Conservation (phyloP, 2,888 invertebrate genomes). For the Globia sparganii region DNA sequence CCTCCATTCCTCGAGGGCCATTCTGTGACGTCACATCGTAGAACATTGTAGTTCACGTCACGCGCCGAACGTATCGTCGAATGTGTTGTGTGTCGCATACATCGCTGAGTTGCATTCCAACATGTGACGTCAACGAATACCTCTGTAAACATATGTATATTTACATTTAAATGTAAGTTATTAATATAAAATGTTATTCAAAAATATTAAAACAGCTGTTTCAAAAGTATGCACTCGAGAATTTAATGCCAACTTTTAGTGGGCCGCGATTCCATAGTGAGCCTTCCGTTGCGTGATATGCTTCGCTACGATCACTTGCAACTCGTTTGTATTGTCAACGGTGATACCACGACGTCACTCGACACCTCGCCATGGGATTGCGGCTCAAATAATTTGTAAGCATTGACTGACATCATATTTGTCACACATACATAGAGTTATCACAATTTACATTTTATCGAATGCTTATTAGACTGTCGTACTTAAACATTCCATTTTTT, state of each 20-base stretch:
- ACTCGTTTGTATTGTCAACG: slow-evolving; percentile 24
- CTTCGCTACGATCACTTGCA: slow-evolving; percentile 21
- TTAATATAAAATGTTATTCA: slow-evolving; percentile 76
- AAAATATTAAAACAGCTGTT: slow-evolving; percentile 77
- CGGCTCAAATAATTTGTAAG: slow-evolving; percentile 77
- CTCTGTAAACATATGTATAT: slow-evolving; percentile 83
- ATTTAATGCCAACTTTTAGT: slow-evolving; percentile 78
- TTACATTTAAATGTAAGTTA: slow-evolving; percentile 81
- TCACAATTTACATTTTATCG: slow-evolving; percentile 75
- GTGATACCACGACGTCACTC: slow-evolving; percentile 43
- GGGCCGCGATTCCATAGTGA: slow-evolving; percentile 73
- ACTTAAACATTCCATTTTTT: slow-evolving; percentile 90
- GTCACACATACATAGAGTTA: slow-evolving; percentile 77
- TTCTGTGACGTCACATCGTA: slow-evolving; percentile 63
- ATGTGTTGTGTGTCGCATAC: slow-evolving; percentile 26
- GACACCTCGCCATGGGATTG: slow-evolving; percentile 69
- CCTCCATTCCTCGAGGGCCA: slow-evolving; percentile 77
- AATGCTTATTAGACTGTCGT: slow-evolving; percentile 88
- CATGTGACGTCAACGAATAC: slow-evolving; percentile 61
- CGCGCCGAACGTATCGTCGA: slow-evolving; percentile 29
- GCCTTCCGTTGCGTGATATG: slow-evolving; percentile 33
- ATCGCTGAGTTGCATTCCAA: slow-evolving; percentile 35
- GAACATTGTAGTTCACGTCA: slow-evolving; percentile 30
- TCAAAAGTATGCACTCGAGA: slow-evolving; percentile 82
- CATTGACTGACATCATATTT: slow-evolving; percentile 86